Conservation (phyloP, 2,888 invertebrate genomes). For the Reticulitermes lucifugus region DNA sequence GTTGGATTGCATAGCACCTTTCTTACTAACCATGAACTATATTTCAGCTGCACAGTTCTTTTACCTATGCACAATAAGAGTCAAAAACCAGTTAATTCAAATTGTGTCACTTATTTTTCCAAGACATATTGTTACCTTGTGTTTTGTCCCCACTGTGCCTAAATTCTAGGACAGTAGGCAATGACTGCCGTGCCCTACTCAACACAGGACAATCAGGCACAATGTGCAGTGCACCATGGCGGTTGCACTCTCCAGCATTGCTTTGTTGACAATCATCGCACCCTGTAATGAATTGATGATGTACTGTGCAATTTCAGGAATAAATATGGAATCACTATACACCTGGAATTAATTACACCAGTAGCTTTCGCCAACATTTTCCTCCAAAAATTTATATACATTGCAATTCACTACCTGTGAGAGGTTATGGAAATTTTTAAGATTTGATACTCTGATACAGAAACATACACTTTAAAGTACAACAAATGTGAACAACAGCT, state of each 20-base stretch:
- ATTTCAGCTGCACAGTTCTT: too few relatives aligned
- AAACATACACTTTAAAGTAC: background rate
- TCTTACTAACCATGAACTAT: too few relatives aligned
- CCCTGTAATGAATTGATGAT: conserved; percentile 41
- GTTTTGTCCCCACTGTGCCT: conserved; percentile 9
- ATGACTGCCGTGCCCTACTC: conserved; percentile 49
- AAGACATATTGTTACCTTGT: conserved; percentile 15
- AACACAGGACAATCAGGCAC: conserved; percentile 47
- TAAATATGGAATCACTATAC: too few relatives aligned
- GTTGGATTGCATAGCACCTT: too few relatives aligned
- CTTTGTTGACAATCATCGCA: conserved; percentile 52
- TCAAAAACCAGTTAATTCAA: too few relatives aligned
- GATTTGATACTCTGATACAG: background rate
- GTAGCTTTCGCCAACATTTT: too few relatives aligned
- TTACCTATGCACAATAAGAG: too few relatives aligned
- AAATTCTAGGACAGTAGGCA: conserved; percentile 45
- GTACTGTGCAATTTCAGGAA: background rate
- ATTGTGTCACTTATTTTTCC: too few relatives aligned
- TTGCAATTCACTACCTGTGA: too few relatives aligned
- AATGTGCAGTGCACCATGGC: conserved; percentile 50
- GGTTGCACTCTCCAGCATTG: conserved; percentile 51
- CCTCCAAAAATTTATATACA: too few relatives aligned
- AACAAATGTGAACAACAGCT: background rate
- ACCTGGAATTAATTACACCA: too few relatives aligned
- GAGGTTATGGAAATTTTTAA: too few relatives aligned